Base-by-base conservation (phyloP, 2,888 invertebrate genomes). In the Cerastis rubricosa region DNA sequence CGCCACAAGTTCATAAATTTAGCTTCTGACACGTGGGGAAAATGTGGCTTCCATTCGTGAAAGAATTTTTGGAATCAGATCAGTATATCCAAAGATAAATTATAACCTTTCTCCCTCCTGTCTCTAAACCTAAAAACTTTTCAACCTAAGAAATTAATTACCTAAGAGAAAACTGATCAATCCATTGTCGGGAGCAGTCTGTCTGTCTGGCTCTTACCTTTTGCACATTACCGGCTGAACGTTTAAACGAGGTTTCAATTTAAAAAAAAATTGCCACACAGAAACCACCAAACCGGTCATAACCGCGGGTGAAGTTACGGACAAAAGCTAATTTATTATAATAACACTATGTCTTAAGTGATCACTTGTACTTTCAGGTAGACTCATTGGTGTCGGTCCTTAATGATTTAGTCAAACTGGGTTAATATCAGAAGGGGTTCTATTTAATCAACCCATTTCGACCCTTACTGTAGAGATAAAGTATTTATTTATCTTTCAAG, bases 401-500 rank as follows among this genome's bases (percentile, higher is more conserved):
- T 59, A 71, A 59, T 74, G 25, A 64, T 57, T 83, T 25, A 78
- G 64, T 71, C 47, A 68, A 83, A 59, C 71, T 71, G 29, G 64
- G 70, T 78, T 67, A 83, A 61, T 79, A 68, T 68, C 51, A 59
- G 22, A 82, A 71, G 51, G 66, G 78, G 35, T 74, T 74, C 43
- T 83, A 71, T 78, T 74, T 65, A 71, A 74, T 78, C 47, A 79
- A 68, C 47, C 64, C 45, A 49, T 47, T 76, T 63, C 19, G 35
- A 67, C 47, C 79, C 43, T n/a, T 79, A 22, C 19, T 68, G 35
- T 49, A 59, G 59, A 49, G 59, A 40, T 49, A n/a, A 54, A 51
- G 49, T 68, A 74, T 54, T 69, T 71, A 64, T 83, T 83, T 84
- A 65, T 65, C 63, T 83, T 78, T 35, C 57, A 40, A 75, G 40